A percentile compares a stretch with the other conserved stretches of the same genome.
These are phyloP conservation scores for Azorinus chamasolen DNA, from an alignment of 2,888 invertebrate genomes.

Conservation along the genomic window DNA sequence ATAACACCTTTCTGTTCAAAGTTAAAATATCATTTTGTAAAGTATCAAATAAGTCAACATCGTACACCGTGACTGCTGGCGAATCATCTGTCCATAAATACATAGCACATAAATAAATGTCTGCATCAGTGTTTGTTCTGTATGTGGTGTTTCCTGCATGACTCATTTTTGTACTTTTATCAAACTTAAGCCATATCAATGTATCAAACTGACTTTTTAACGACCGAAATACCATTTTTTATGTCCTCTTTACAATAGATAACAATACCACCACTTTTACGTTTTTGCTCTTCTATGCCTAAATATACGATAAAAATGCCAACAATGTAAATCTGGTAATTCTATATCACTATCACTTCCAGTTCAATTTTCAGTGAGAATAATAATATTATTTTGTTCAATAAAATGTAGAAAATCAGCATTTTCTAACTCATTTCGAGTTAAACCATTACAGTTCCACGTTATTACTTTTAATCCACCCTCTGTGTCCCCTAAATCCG, in stretches of 20 bases:
- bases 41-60: neutral
- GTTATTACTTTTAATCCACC: neutral
- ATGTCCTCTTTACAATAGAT: too few relatives aligned
- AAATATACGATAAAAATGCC: too few relatives aligned
- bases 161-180: too few relatives aligned
- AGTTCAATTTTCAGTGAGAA: slow-evolving; percentile 4
- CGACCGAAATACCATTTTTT: too few relatives aligned
- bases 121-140: too few relatives aligned
- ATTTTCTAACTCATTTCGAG: neutral
- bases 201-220: too few relatives aligned
- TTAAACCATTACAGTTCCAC: slow-evolving; percentile 9
- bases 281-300: too few relatives aligned
- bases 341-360: too few relatives aligned
- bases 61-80: neutral
- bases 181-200: too few relatives aligned
- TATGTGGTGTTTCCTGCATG: too few relatives aligned
- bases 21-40: slow-evolving; percentile 1
- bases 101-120: neutral
- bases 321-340: too few relatives aligned
- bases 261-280: too few relatives aligned
- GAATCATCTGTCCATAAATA: slow-evolving; percentile 5
- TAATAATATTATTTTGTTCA: neutral
- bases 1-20: neutral
- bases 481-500: neutral
- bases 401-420: neutral